phyloP scores from a whole-genome alignment of 2,888 invertebrate species.

The Tachystola acroxantha region DNA sequence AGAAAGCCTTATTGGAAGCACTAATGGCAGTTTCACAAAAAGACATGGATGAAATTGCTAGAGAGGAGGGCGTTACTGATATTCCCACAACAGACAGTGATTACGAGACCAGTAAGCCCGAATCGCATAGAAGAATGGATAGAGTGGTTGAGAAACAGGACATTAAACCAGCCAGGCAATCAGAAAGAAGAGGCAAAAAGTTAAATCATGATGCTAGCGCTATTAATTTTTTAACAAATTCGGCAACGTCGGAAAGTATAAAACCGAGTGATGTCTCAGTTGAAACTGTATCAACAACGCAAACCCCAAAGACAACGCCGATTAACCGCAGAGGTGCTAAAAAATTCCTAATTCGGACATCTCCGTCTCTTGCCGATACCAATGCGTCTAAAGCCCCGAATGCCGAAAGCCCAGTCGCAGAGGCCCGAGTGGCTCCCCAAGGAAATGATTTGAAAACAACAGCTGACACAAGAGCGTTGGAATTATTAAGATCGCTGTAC shows the following conservation, averaged over 20 bases:
- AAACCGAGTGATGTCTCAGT: slow-evolving; percentile 32
- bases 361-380: slow-evolving; percentile 28
- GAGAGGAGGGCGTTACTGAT: slow-evolving; percentile 47
- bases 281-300: slow-evolving; percentile 45
- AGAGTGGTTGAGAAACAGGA: slow-evolving; percentile 32
- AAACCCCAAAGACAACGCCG: slow-evolving; percentile 41
- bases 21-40: slow-evolving; percentile 81
- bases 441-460: slow-evolving; percentile 56
- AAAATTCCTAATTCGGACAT: slow-evolving; percentile 45
- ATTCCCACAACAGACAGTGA: slow-evolving; percentile 34
- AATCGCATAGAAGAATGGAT: slow-evolving; percentile 40
- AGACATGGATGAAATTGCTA: slow-evolving; percentile 69
- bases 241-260: slow-evolving; percentile 43
- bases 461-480: slow-evolving; percentile 88
- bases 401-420: slow-evolving; percentile 56
- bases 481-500: slow-evolving; percentile 89
- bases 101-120: slow-evolving; percentile 35
- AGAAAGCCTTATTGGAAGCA: slow-evolving; percentile 83
- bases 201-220: slow-evolving; percentile 52
- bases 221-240: slow-evolving; percentile 57
- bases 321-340: slow-evolving; percentile 52
- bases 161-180: slow-evolving; percentile 28
- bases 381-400: slow-evolving; percentile 34
- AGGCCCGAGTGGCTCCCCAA: slow-evolving; percentile 51
- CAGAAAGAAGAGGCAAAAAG: slow-evolving; percentile 49